Evolutionary conservation across 92 coral and sea anemone genomes (phyloP), one percentile per base, ranked within the genome.

Genomic region (Porites divaricata): DNA sequence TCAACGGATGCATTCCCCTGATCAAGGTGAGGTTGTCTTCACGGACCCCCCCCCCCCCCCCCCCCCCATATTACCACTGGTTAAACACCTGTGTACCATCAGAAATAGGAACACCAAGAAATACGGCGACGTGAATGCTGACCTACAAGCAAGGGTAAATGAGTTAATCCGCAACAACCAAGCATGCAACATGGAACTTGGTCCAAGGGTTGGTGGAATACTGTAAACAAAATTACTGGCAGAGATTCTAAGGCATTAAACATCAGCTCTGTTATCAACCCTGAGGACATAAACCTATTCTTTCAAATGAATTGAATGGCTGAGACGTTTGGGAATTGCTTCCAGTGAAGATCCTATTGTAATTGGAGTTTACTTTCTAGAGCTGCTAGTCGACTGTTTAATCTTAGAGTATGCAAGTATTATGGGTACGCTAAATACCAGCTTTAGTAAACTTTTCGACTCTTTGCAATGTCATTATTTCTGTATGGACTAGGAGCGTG

Each of bases 171-270:
- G 89, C 45, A 50, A 77, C 61, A 90, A 87, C 67, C 89, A 35
- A 35, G 45, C 5, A 4, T 0, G 45, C 45, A 35, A 72, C 49
- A 51, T 66, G 56, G 53, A 68, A 89, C 76, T 48, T 87, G 87
- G 56, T 75, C 80, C 6, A 85, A 85, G 75, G 86, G 54, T 35
- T 88, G 95, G 90, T 91, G 95, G 92, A 81, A 91, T 70, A 85
- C 83, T 17, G 81, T 78, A 21, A 88, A 91, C 75, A 88, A 70
- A 74, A 91, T 88, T 50, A 85, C 88, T 52, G 88, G 86, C 13
- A 91, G 92, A 75, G 86, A 80, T 63, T 57, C 81, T 73, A 28
- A 74, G 67, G 54, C 73, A 28, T 63, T 41, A 73, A 28, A 22
- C 59, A 64, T 88, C 50, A 71, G 85, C 78, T 67, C 89, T 35